Conservation (phyloP, 2,888 invertebrate species). For the Chelonus formosanus region DNA sequence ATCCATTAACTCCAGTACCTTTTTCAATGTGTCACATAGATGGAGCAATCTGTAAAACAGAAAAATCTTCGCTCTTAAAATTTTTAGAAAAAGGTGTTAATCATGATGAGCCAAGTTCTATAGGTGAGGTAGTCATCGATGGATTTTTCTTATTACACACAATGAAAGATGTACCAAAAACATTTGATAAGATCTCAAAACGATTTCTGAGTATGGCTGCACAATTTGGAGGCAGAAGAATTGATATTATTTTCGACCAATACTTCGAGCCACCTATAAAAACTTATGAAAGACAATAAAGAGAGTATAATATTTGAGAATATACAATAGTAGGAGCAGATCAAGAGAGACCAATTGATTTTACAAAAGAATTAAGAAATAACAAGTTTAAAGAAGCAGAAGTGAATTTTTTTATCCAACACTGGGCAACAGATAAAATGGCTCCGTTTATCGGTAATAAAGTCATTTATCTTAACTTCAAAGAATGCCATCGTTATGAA, state of each 20-base stretch:
- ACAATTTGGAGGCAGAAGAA: no score
- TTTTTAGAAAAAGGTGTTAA: no score
- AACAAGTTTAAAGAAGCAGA: constrained; percentile 43
- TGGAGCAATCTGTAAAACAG: constrained; percentile 24
- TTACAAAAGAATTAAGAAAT: constrained; percentile 31
- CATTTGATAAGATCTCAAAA: constrained; percentile 26
- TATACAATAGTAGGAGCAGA: no score
- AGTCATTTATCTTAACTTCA: constrained; percentile 41
- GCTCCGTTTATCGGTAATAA: constrained; percentile 45
- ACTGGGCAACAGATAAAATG: constrained; percentile 48
- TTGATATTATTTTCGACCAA: constrained; percentile 34
- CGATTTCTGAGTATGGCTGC: constrained; percentile 1
- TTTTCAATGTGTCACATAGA: constrained; percentile 29
- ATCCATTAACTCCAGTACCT: constrained; percentile 26
- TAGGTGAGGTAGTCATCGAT: constrained; percentile 31
- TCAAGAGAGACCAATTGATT: constrained; percentile 33
- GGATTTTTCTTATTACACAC: constrained; percentile 36
- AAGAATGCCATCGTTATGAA: constrained; percentile 39
- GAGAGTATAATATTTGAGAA: constrained; percentile 27
- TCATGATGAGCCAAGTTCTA: no score
- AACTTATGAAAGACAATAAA: constrained; percentile 34
- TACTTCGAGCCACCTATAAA: constrained; percentile 39
- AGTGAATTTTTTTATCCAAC: constrained; percentile 47
- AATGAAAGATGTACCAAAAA: constrained; percentile 30
- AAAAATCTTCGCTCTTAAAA: constrained; percentile 25